These are phyloP conservation scores for Patiria miniata DNA, from an alignment of 35 echinoderm and acorn worm species.

Conservation along the genomic window DNA sequence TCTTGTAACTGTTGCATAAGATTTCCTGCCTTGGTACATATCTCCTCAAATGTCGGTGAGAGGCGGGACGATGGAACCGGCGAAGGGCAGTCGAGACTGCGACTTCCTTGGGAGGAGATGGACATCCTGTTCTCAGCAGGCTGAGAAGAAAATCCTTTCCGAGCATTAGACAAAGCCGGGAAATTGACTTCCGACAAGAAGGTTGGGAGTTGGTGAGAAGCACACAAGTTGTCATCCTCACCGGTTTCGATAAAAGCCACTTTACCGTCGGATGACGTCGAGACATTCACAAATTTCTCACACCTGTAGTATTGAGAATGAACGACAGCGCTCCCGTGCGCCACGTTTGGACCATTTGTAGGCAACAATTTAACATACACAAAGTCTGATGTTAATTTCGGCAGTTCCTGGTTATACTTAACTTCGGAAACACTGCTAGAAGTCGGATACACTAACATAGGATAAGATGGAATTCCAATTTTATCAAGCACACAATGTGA, in stretches of 20 bases:
- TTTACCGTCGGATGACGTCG: background rate
- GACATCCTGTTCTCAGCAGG: background rate
- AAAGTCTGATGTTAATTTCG: background rate
- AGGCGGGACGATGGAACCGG: background rate
- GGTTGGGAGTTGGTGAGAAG: background rate
- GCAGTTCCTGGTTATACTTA: no score
- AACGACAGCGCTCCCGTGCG: background rate
- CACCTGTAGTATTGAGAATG: background rate
- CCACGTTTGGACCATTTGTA: background rate
- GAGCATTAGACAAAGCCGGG: background rate
- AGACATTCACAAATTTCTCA: background rate
- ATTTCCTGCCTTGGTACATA: slow-evolving; percentile 33
- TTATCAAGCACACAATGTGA: no score
- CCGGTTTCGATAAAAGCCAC: background rate
- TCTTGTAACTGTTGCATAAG: slow-evolving; percentile 25
- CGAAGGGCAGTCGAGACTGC: background rate
- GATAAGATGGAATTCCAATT: no score
- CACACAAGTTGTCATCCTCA: background rate
- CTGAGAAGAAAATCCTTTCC: background rate
- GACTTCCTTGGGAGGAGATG: background rate
- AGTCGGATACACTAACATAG: no score
- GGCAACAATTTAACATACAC: background rate
- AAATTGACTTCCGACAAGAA: background rate
- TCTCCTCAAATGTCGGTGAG: slow-evolving; percentile 41
- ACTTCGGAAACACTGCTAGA: no score